Evolutionary conservation across 1,140 invertebrate species (phyloP).

Genomic region (Drepana arcuata): DNA sequence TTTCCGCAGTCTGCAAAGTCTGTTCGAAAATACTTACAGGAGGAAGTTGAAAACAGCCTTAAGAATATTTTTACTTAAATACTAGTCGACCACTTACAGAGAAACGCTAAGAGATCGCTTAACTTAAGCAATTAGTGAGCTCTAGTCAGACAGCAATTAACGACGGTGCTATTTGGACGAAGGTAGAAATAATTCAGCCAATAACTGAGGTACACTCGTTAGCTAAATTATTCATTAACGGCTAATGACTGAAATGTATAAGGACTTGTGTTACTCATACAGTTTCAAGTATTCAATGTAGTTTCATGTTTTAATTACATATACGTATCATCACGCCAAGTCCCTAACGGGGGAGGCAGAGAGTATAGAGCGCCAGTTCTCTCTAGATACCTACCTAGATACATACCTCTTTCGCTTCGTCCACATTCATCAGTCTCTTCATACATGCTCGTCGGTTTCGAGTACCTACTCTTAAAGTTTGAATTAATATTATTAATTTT

Average conservation of each 20-base stretch:
- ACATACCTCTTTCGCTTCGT: too few relatives aligned
- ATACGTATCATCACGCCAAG: too few relatives aligned
- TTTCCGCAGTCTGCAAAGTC: constrained; percentile 24
- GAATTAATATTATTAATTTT: too few relatives aligned
- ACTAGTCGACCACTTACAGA: constrained; percentile 54
- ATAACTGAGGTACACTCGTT: constrained; percentile 50
- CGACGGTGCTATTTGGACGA: constrained; percentile 61
- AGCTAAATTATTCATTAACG: constrained; percentile 57
- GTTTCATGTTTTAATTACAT: too few relatives aligned
- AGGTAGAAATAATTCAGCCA: constrained; percentile 61
- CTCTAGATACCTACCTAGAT: too few relatives aligned
- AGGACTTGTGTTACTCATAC: constrained; percentile 7
- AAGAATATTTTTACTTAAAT: constrained; percentile 60
- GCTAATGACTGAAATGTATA: constrained; percentile 48
- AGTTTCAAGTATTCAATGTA: too few relatives aligned
- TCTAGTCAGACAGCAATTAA: constrained; percentile 67
- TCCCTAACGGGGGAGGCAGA: too few relatives aligned
- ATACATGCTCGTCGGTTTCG: too few relatives aligned
- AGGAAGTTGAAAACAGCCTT: constrained; percentile 52
- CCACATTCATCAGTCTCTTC: too few relatives aligned
- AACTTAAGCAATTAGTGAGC: constrained; percentile 68
- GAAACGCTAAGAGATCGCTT: constrained; percentile 53
- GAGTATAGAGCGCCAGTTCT: too few relatives aligned
- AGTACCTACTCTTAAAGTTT: too few relatives aligned
- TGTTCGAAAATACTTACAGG: constrained; percentile 37